A percentile compares a stretch with the other conserved stretches of the same genome.
phyloP scores from a whole-genome alignment of 1,140 invertebrate species.

The Pseudomyrmex concolor region DNA sequence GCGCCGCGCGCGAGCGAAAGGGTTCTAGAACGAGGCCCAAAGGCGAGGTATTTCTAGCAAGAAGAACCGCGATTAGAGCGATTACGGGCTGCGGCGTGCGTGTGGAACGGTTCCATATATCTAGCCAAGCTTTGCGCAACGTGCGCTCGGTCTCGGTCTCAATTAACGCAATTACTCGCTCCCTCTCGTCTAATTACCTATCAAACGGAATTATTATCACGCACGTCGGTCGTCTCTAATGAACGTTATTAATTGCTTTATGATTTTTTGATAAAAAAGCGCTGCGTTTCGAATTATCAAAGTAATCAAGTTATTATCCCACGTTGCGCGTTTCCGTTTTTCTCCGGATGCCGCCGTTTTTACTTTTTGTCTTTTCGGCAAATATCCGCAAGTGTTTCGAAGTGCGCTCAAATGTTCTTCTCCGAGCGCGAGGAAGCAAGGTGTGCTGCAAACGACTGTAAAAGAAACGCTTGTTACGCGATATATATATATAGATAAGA shows the following conservation, averaged over 20 bases:
- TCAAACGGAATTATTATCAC: slow-evolving; percentile 81
- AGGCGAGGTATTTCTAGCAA: slow-evolving; percentile 55
- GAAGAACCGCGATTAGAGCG: slow-evolving; percentile 69
- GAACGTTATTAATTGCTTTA: slow-evolving; percentile 85
- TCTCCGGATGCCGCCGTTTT: neutral
- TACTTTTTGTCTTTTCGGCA: neutral
- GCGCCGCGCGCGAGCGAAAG: slow-evolving; percentile 26
- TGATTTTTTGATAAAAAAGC: slow-evolving; percentile 84
- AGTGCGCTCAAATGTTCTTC: slow-evolving; percentile 15
- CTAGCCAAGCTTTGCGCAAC: slow-evolving; percentile 76
- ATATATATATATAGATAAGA: neutral
- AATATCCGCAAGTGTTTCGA: neutral
- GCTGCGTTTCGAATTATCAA: slow-evolving; percentile 37
- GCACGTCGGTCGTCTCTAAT: slow-evolving; percentile 76
- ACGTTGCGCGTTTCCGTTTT: slow-evolving; percentile 70
- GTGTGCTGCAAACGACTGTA: too few relatives aligned
- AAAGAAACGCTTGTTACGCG: neutral
- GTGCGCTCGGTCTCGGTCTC: slow-evolving; percentile 72
- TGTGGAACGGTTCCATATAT: slow-evolving; percentile 74
- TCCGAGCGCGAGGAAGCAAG: slow-evolving; percentile 16
- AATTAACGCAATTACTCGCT: slow-evolving; percentile 82
- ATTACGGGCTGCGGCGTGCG: slow-evolving; percentile 68
- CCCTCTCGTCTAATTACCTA: slow-evolving; percentile 82
- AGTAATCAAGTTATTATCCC: slow-evolving; percentile 81
- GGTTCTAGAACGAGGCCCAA: slow-evolving; percentile 17